These are phyloP conservation scores for Cossypha caffra DNA, from an alignment of 2,797 vertebrate species.

Conservation along the genomic window DNA sequence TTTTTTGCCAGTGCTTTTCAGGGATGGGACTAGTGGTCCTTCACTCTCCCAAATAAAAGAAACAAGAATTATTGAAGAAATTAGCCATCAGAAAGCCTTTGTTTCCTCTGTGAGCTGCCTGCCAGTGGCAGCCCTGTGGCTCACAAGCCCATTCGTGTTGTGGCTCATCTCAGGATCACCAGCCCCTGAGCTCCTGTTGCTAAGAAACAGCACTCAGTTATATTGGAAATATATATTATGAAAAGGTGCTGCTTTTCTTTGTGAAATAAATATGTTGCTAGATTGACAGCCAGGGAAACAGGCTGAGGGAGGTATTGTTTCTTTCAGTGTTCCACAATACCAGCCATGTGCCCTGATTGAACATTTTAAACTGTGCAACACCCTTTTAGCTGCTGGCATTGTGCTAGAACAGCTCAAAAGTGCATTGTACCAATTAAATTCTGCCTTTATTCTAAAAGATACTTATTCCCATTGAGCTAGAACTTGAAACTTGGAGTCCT, in stretches of 20 bases:
- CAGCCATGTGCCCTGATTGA: neutral
- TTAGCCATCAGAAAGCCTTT: neutral
- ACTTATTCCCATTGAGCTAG: neutral
- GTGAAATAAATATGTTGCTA: constrained; percentile 7
- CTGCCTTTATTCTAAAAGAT: neutral
- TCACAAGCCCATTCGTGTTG: neutral
- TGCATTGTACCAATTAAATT: neutral
- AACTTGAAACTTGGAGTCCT: neutral
- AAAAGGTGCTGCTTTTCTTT: constrained; percentile 25
- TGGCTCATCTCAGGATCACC: neutral
- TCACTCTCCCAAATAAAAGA: neutral
- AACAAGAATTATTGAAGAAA: neutral
- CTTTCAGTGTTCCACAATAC: neutral
- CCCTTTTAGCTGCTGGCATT: neutral
- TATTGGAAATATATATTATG: constrained; percentile 42
- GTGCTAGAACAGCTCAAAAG: neutral
- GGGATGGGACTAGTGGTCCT: neutral
- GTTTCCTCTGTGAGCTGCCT: neutral
- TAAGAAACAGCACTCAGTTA: neutral
- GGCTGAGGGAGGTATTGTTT: neutral
- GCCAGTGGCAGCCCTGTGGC: neutral
- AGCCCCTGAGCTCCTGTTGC: neutral
- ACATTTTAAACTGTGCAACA: neutral
- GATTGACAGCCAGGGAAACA: constrained; percentile 9
- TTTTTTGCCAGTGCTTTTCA: neutral